Evolutionary conservation across 2,888 invertebrate species (phyloP).

Genomic region (Pseudococcus jackbeardsleyi): DNA sequence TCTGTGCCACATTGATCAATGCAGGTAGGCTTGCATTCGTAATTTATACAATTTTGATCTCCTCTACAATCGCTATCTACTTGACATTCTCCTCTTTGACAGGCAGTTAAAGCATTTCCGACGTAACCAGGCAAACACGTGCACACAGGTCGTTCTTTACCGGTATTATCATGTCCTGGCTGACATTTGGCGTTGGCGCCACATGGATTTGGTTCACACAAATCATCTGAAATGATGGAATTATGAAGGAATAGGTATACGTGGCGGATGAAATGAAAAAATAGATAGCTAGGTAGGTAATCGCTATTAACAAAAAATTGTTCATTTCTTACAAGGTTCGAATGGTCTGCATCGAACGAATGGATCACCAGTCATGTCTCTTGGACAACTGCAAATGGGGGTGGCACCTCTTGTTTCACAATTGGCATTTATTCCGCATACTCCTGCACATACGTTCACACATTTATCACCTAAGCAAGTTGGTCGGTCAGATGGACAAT

Average conservation of each 20-base stretch:
- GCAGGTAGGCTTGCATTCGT: constrained; percentile 77
- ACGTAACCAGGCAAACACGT: constrained; percentile 85
- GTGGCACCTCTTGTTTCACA: constrained; percentile 81
- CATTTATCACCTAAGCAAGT: constrained; percentile 87
- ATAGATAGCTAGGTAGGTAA: no score
- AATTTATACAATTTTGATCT: constrained; percentile 70
- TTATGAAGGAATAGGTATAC: background rate
- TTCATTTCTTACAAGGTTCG: constrained; percentile 78
- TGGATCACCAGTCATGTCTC: constrained; percentile 89
- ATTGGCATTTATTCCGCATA: constrained; percentile 84
- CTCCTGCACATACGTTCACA: constrained; percentile 83
- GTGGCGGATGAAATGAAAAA: no score
- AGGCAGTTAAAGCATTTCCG: constrained; percentile 82
- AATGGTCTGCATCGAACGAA: constrained; percentile 86
- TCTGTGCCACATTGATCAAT: constrained; percentile 83
- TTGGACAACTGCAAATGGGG: constrained; percentile 88
- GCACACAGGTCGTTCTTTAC: constrained; percentile 87
- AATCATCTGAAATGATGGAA: constrained; percentile 76
- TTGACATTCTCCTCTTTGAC: constrained; percentile 84
- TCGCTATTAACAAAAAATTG: background rate
- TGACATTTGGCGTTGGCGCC: constrained; percentile 83
- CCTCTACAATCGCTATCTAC: constrained; percentile 83
- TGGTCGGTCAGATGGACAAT: constrained; percentile 83
- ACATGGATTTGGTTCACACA: constrained; percentile 90
- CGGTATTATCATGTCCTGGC: constrained; percentile 86